These are phyloP conservation scores for Cirrhinus molitorella DNA, from an alignment of 2,797 vertebrate genomes.

Conservation along the genomic window DNA sequence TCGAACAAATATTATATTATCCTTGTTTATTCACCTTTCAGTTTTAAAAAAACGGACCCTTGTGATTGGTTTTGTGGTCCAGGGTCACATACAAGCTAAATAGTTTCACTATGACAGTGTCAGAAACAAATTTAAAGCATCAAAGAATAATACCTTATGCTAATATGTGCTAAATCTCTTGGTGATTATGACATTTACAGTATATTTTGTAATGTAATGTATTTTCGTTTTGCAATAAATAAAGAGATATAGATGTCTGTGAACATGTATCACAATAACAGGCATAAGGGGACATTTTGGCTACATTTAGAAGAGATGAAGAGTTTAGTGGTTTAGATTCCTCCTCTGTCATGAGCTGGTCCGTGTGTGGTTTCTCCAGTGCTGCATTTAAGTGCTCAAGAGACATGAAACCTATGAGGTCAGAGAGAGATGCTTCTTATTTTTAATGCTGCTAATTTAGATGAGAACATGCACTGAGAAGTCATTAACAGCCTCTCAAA, in stretches of 20 bases:
- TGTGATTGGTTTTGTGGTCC: no score
- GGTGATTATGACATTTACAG: neutral
- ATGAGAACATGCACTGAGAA: constrained; percentile 52
- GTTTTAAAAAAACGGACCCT: no score
- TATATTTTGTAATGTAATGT: neutral
- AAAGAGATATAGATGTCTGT: neutral
- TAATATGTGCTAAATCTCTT: neutral
- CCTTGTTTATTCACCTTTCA: no score
- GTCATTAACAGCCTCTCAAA: constrained; percentile 50
- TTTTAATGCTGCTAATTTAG: constrained; percentile 59
- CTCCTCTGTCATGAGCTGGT: neutral
- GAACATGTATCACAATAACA: neutral
- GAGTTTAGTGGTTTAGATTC: constrained; percentile 18
- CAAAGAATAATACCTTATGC: constrained; percentile 7
- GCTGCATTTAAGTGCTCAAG: neutral
- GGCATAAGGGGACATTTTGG: neutral
- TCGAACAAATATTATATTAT: no score
- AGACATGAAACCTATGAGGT: constrained; percentile 34
- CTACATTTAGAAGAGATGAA: neutral
- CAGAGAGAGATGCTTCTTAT: constrained; percentile 48
- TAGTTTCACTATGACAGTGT: constrained; percentile 10
- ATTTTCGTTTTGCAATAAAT: neutral
- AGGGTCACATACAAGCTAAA: neutral
- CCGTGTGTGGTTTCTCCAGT: constrained; percentile 13
- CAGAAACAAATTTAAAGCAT: constrained; percentile 5